phyloP scores from a whole-genome alignment of 2,888 invertebrate species.

The Eupsilia transversa region DNA sequence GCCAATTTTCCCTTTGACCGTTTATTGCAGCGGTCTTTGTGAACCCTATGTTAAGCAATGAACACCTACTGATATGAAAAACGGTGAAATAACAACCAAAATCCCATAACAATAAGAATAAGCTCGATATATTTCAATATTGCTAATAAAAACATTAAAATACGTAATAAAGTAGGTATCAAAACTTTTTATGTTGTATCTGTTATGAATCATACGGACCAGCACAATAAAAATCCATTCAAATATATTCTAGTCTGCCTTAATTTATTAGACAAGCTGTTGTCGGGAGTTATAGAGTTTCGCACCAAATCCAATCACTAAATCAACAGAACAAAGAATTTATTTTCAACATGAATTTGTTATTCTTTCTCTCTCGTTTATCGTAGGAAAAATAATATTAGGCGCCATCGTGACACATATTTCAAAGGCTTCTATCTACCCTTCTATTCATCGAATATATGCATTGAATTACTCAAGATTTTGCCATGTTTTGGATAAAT shows the following conservation, averaged over 20 bases:
- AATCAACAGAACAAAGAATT: slow-evolving; percentile 68
- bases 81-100: not conserved
- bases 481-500: slow-evolving; percentile 87
- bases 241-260: slow-evolving; percentile 52
- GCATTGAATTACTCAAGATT: slow-evolving; percentile 88
- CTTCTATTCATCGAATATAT: slow-evolving; percentile 77
- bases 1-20: not conserved
- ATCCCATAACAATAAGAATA: not conserved
- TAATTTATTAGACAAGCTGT: slow-evolving; percentile 68
- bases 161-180: slow-evolving; percentile 27
- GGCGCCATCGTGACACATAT: slow-evolving; percentile 53
- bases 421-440: slow-evolving; percentile 55
- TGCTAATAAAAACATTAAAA: slow-evolving; percentile 41
- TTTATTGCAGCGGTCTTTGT: not conserved
- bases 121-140: not conserved
- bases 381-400: slow-evolving; percentile 50
- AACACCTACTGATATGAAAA: not conserved
- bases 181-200: slow-evolving; percentile 44
- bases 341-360: slow-evolving; percentile 61
- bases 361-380: slow-evolving; percentile 42
- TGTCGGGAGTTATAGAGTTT: slow-evolving; percentile 64
- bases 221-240: slow-evolving; percentile 61
- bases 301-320: slow-evolving; percentile 71
- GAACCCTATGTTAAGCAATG: not conserved
- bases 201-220: slow-evolving; percentile 50